Evolutionary conservation across 1,140 invertebrate genomes (phyloP), one percentile per base, ranked within the genome.

Genomic region (Panagrolaimus sp.): DNA sequence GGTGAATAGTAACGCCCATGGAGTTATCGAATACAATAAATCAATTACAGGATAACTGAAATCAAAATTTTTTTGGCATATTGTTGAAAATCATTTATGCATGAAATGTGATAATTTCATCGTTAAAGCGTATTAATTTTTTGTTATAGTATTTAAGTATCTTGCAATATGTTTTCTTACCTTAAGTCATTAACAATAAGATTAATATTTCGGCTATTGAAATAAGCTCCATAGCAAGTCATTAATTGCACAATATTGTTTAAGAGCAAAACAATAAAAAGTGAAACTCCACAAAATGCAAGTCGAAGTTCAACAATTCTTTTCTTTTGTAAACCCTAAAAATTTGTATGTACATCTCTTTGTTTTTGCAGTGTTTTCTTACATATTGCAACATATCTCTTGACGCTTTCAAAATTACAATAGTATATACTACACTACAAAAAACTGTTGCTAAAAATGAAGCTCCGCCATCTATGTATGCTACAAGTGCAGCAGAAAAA

Each of bases 321-420:
- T 11, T 57, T 57, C 20, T 57, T 57, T 57, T 57, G 51, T 16
- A 57, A 27, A 16, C 51, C 51, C 51, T 57, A 8, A 11, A n/a
- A 57, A 57, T 25, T 38, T 38, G 31, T 57, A 57, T n/a, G 5
- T 25, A 16, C 9, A 20, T 11, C 51, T 20, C 20, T 23, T 0
- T 38, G 31, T 5, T 57, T 57, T 11, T 20, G 9, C 11, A 57
- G 9, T 20, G 20, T 14, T 25, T 11, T 25, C n/a, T 57, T 16
- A 57, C 51, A 20, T 57, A 57, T 57, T 57, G 20, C 13, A 25
- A 20, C 8, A 57, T 57, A 20, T 57, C 27, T 16, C 27, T 57
- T 20, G 51, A 57, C 11, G 27, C 27, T 57, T 57, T 57, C 20
- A 57, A 20, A 20, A 57, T 11, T 11, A 27, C 27, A 25, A 57